Evolutionary conservation across 1,140 invertebrate genomes (phyloP), one percentile per base, ranked within the genome.

Genomic region (Scylla paramamosain): DNA sequence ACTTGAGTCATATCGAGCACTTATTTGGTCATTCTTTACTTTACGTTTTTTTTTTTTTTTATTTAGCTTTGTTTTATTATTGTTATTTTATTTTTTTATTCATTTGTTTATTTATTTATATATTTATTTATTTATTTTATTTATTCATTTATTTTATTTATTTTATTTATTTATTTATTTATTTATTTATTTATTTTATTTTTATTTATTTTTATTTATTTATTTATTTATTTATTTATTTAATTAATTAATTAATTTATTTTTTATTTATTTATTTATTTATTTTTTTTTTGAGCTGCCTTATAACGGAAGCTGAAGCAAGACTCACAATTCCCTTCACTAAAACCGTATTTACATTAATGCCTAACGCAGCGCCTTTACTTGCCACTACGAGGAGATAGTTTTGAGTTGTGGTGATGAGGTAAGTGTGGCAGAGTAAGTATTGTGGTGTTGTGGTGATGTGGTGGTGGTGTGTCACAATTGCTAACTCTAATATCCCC

Each of bases 381-480:
- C 52, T 14, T 59, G 10, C 52, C 16, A 20, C 10, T 14, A 59
- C 16, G 10, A 59, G 52, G 52, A 59, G 52, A 39, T 39, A 39
- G 39, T 39, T 39, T 59, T 59, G 52, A 59, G 10, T 12, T 59
- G 52, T 59, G 52, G 52, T 20, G 25, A n/a, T 77, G 6, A 77
- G 67, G 67, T n/a, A 77, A n/a, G 67, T 77, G 16, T 77, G 20
- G 28, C 46, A 12, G 32, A 48, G 90, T 91, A 91, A 28, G 90
- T 59, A 52, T 8, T 25, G 89, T 77, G 29, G 31, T 91, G 31
- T 77, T 67, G 45, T 20, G 48, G 25, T 91, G 90, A 14, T 39
- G 89, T 46, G 8, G 67, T 45, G 48, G 46, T 90, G 16, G 88
- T 46, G 29, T 91, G 32, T 48, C 87, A 12, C 2, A 7, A 20